Percentiles rank a stretch among this genome's conserved stretches.
Conservation (phyloP, 1,140 invertebrate genomes). For the Drosophila triauraria region DNA sequence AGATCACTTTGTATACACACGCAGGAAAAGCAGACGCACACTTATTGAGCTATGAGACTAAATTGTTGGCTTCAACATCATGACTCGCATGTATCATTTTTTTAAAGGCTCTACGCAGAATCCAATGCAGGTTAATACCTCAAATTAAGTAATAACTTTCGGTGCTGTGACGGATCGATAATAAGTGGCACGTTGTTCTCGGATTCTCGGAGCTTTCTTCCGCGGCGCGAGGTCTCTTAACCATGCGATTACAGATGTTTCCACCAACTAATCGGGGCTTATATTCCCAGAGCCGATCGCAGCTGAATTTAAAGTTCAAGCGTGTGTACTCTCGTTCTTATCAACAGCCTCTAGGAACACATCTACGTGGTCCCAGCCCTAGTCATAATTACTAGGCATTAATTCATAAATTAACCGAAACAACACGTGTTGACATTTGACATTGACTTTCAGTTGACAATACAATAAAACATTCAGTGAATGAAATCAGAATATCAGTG, state of each 20-base stretch:
- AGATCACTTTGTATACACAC: not conserved
- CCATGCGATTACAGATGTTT: slow-evolving; percentile 64
- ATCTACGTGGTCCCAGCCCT: slow-evolving; percentile 11
- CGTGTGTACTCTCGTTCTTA: slow-evolving; percentile 26
- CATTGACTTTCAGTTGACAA: too few relatives aligned
- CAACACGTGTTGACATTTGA: slow-evolving; percentile 17
- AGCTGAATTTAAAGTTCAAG: slow-evolving; percentile 65
- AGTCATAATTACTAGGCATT: slow-evolving; percentile 33
- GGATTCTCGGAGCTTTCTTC: not conserved
- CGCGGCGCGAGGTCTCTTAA: slow-evolving; percentile 48
- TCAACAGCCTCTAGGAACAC: slow-evolving; percentile 34
- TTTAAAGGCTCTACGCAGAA: not conserved
- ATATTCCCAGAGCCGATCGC: slow-evolving; percentile 34
- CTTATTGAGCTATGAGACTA: too few relatives aligned
- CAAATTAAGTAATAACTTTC: not conserved
- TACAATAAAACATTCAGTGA: too few relatives aligned
- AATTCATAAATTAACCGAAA: slow-evolving; percentile 50
- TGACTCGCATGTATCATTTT: not conserved
- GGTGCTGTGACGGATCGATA: not conserved
- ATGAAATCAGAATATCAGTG: not conserved
- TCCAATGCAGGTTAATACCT: not conserved
- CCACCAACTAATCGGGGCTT: slow-evolving; percentile 69
- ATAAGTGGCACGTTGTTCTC: not conserved
- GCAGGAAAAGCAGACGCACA: too few relatives aligned
- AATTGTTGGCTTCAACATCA: not conserved